These are phyloP conservation scores for Labia minor DNA, from an alignment of 2,888 invertebrate species.

Conservation along the genomic window DNA sequence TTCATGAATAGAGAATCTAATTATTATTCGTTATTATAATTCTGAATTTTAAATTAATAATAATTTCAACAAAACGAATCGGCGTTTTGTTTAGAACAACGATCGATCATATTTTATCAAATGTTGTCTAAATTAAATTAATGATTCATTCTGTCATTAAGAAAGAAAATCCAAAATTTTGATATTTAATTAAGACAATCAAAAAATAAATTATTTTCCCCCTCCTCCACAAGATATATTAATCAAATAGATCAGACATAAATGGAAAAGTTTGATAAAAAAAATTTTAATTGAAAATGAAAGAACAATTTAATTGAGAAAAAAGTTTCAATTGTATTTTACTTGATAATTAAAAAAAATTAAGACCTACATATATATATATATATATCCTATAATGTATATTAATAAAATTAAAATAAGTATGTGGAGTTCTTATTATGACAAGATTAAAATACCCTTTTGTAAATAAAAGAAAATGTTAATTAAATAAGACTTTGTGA, in stretches of 20 bases:
- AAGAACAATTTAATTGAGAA: slow-evolving; percentile 6
- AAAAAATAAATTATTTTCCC: slow-evolving; percentile 13
- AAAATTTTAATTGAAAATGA: background rate
- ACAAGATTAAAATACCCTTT: too few relatives aligned
- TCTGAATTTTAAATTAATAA: too few relatives aligned
- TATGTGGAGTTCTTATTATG: too few relatives aligned
- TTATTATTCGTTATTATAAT: too few relatives aligned
- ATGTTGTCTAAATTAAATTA: background rate
- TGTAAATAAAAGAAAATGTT: too few relatives aligned
- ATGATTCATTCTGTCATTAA: background rate
- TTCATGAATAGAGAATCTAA: too few relatives aligned
- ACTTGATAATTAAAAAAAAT: background rate
- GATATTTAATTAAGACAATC: slow-evolving; percentile 3
- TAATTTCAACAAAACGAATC: too few relatives aligned
- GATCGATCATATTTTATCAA: background rate
- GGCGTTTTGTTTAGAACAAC: too few relatives aligned
- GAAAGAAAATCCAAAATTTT: background rate
- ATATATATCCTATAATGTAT: too few relatives aligned
- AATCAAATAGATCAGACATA: background rate
- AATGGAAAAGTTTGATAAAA: background rate
- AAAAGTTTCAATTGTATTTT: background rate
- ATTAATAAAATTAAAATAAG: too few relatives aligned
- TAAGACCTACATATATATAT: too few relatives aligned
- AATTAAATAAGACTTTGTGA: too few relatives aligned
- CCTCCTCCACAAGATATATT: background rate